These are phyloP conservation scores for Trachymyrmex septentrionalis DNA, from an alignment of 1,140 invertebrate species.

Conservation along the genomic window DNA sequence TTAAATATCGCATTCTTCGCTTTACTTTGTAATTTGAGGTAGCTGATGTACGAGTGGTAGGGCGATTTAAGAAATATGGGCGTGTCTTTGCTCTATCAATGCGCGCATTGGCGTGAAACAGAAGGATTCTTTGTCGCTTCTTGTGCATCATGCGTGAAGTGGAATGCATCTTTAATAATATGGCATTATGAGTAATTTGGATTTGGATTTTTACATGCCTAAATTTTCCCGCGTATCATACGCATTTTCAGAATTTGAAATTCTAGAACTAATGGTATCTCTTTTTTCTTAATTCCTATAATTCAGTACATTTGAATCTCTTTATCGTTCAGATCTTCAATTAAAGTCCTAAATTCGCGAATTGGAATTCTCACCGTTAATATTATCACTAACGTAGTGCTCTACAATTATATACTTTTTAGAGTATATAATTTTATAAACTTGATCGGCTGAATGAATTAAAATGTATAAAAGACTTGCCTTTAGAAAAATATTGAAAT, in stretches of 20 bases:
- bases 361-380: neutral
- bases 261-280: neutral
- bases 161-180: slow-evolving; percentile 34
- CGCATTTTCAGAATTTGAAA: too few species aligned
- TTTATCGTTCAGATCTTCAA: neutral
- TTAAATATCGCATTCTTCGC: slow-evolving; percentile 21
- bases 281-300: neutral
- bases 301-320: neutral
- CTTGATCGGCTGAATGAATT: neutral
- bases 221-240: neutral
- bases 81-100: slow-evolving; percentile 36
- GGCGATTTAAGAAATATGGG: slow-evolving; percentile 27
- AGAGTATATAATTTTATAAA: neutral
- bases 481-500: neutral
- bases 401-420: too few species aligned
- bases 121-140: slow-evolving; percentile 40
- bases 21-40: slow-evolving; percentile 29
- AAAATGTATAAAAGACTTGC: neutral
- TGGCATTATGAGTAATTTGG: neutral
- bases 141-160: slow-evolving; percentile 21
- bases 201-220: neutral
- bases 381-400: too few species aligned
- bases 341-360: neutral
- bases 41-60: neutral
- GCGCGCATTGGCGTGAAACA: slow-evolving; percentile 40